Evolutionary conservation across 1,140 invertebrate genomes (phyloP).

Genomic region (Bathynomus jamesi): DNA sequence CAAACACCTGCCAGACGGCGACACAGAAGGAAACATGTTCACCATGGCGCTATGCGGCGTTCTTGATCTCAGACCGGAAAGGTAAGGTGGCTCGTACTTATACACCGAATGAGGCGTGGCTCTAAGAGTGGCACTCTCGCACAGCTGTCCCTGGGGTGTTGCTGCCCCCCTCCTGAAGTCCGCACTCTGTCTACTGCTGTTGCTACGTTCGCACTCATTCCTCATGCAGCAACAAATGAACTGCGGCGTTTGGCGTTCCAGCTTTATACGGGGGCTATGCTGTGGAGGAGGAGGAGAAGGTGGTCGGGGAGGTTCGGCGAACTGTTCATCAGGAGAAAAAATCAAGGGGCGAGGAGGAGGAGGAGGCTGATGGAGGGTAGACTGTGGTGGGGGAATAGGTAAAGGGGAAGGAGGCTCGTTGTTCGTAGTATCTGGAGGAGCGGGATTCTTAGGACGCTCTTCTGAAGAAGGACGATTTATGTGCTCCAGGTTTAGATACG

Average conservation of each 20-base stretch:
- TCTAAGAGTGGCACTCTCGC: background rate
- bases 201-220: constrained; percentile 31
- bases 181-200: constrained; percentile 23
- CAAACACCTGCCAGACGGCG: constrained; percentile 6
- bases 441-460: constrained; percentile 34
- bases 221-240: constrained; percentile 32
- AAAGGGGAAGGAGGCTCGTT: constrained; percentile 7
- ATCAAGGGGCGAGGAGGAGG: constrained; percentile 29
- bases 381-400: constrained; percentile 16
- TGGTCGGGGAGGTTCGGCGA: constrained; percentile 25
- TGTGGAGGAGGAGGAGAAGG: constrained; percentile 31
- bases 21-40: background rate
- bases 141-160: constrained; percentile 13
- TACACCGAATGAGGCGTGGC: constrained; percentile 4
- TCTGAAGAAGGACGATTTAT: constrained; percentile 34
- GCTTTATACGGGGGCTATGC: constrained; percentile 27
- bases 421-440: constrained; percentile 22
- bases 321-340: constrained; percentile 24
- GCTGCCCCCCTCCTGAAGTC: constrained; percentile 17
- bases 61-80: constrained; percentile 17
- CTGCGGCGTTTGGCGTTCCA: constrained; percentile 31
- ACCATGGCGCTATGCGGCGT: constrained; percentile 13
- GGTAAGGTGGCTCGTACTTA: constrained; percentile 27
- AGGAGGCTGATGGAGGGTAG: constrained; percentile 11
- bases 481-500: constrained; percentile 11